These are phyloP conservation scores for Plodia interpunctella DNA, from an alignment of 1,140 invertebrate species.

Conservation along the genomic window DNA sequence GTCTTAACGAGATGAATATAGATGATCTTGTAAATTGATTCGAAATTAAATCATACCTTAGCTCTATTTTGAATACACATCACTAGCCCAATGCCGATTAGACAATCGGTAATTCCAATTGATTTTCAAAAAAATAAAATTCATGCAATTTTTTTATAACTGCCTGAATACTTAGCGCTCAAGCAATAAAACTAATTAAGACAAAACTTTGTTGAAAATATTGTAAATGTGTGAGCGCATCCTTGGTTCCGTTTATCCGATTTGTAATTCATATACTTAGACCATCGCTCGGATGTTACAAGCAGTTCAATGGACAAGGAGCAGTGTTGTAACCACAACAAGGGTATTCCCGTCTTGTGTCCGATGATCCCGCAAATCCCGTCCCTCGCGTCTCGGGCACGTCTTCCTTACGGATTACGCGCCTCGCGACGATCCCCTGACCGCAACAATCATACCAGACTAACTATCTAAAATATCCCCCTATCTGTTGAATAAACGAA, in stretches of 20 bases:
- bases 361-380: slow-evolving; percentile 60
- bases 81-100: too few species aligned
- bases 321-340: slow-evolving; percentile 43
- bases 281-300: neutral
- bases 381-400: slow-evolving; percentile 43
- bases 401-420: slow-evolving; percentile 53
- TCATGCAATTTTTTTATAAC: too few species aligned
- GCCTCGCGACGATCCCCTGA: slow-evolving; percentile 41
- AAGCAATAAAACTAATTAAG: too few species aligned
- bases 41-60: neutral
- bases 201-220: too few species aligned
- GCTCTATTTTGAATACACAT: too few species aligned
- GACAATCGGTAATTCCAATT: too few species aligned
- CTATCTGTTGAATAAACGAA: neutral
- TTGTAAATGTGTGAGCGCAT: too few species aligned
- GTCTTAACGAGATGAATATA: slow-evolving; percentile 7
- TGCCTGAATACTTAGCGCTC: too few species aligned
- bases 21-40: neutral
- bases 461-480: slow-evolving; percentile 8
- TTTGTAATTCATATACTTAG: too few species aligned
- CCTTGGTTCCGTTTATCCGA: too few species aligned
- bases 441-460: slow-evolving; percentile 42
- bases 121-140: too few species aligned
- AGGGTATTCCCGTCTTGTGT: slow-evolving; percentile 46
- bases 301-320: slow-evolving; percentile 7